Conservation (phyloP, 2,113 vertebrate genomes). For the Poeciliopsis occidentalis region DNA sequence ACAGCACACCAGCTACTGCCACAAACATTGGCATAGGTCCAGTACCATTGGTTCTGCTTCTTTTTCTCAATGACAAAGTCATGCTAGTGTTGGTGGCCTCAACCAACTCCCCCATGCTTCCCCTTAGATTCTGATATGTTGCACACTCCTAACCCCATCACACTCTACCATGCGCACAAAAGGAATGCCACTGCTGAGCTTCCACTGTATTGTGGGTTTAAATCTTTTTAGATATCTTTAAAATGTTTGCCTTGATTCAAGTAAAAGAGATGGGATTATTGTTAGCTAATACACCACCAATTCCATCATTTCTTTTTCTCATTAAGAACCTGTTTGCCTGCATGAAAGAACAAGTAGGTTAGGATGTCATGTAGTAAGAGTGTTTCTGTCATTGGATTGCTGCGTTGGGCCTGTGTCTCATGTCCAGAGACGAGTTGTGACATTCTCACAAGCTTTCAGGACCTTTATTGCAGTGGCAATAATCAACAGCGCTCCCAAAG, state of each 20-base stretch:
- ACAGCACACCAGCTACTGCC: not conserved
- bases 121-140: not conserved
- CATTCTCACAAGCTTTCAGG: conserved; percentile 75
- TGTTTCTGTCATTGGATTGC: conserved; percentile 25
- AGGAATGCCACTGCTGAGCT: not conserved
- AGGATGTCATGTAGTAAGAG: conserved; percentile 10
- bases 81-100: not conserved
- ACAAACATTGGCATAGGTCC: not conserved
- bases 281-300: conserved; percentile 1
- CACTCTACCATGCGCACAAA: not conserved
- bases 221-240: not conserved
- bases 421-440: conserved; percentile 66
- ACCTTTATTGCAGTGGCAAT: conserved; percentile 78
- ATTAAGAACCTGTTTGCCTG: conserved; percentile 20
- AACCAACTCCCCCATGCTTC: not conserved
- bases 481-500: conserved; percentile 79
- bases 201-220: not conserved
- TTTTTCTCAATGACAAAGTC: not conserved
- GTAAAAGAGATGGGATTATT: not conserved
- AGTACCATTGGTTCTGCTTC: not conserved
- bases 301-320: conserved; percentile 14
- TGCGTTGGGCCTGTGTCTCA: conserved; percentile 39
- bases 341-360: conserved; percentile 30
- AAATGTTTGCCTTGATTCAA: not conserved
- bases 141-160: not conserved